Evolutionary conservation across 2,113 vertebrate genomes (phyloP), one percentile per base, ranked within the genome.

Genomic region (Oryzias javanicus): DNA sequence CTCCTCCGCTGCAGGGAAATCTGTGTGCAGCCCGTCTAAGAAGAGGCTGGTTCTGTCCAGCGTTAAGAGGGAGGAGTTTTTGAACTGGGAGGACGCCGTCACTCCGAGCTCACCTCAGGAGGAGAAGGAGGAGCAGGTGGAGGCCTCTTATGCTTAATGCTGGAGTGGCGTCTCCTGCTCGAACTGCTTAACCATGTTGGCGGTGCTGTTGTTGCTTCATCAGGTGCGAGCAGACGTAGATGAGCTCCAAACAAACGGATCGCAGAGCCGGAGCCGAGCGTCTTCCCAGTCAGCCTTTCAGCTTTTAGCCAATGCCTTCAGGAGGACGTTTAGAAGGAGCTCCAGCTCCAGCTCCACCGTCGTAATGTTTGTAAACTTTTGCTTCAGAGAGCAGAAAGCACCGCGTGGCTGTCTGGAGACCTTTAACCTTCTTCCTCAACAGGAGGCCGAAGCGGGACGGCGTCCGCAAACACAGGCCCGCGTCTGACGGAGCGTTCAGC

Each of bases 11-110:
- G 10, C 50, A 2, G 4, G 2, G 8, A 64, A 70, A 4, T 48
- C 65, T 0, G 57, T n/a, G 14, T 14, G 47, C 55, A 10, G 17
- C 47, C 35, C 52, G 0, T 63, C 78, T 13, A 91, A 79, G 68
- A 91, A 86, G 41, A 76, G 78, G 45, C 64, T 91, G 60, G 47
- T 47, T 4, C 40, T 91, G 8, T 81, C 90, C 6, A 40, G 3
- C 0, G 46, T 67, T 4, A 81, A 87, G n/a, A 91, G 87, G 54
- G 82, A 89, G 74, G 89, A 79, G 70, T 87, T 91, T 8, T 79
- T 91, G 19, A 71, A 81, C 65, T 91, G 89, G 88, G 81, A 92
- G 15, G 5, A 48, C 27, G 1, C 6, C 2, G 24, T 47, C 46
- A 0, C 46, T 20, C 42, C 49, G 7, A 67, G 65, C 8, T 8